Conservation (phyloP, 2,888 invertebrate genomes). For the Syrista parreyssii region DNA sequence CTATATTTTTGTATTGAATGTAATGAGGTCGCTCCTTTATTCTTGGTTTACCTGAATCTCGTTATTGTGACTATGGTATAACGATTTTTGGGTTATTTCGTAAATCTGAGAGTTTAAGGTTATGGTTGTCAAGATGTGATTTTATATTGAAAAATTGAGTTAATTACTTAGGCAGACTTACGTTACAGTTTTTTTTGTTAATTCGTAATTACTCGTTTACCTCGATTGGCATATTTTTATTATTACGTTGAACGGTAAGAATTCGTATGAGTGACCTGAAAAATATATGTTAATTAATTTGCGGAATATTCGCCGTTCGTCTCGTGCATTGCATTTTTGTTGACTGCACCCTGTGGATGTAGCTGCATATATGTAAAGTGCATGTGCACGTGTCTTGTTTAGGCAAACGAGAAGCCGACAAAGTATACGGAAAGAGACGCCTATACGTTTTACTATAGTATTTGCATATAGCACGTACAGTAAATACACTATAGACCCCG, state of each 20-base stretch:
- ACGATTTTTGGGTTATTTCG: too few relatives aligned
- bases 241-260: too few relatives aligned
- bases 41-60: neutral
- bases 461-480: neutral
- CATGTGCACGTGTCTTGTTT: neutral
- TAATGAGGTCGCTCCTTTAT: neutral
- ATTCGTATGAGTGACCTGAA: neutral
- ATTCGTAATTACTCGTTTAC: too few relatives aligned
- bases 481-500: neutral
- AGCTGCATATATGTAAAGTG: neutral
- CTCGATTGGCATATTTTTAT: too few relatives aligned
- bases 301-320: neutral
- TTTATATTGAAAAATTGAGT: too few relatives aligned
- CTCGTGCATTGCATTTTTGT: neutral
- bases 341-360: neutral
- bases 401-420: neutral
- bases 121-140: too few relatives aligned
- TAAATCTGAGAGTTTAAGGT: too few relatives aligned
- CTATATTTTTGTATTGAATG: neutral
- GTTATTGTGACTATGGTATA: too few relatives aligned
- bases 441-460: neutral
- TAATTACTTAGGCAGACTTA: too few relatives aligned
- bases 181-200: too few relatives aligned
- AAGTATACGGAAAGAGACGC: neutral
- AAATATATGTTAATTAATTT: neutral